phyloP scores from a whole-genome alignment of 2,888 invertebrate genomes.

The Mactromeris polynyma region DNA sequence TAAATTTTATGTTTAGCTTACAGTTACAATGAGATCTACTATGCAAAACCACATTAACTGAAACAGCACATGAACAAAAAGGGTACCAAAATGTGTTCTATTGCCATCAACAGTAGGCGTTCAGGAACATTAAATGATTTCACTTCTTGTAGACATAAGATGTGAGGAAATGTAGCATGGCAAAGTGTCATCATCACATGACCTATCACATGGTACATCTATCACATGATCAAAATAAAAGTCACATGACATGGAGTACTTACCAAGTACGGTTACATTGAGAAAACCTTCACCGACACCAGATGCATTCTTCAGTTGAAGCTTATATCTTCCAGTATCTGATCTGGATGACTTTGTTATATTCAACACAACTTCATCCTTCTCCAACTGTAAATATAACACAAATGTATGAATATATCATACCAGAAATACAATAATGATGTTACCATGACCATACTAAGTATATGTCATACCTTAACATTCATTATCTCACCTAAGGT shows the following conservation, averaged over 20 bases:
- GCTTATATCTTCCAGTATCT: slow-evolving; percentile 96
- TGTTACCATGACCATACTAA: not conserved
- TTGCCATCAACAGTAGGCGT: too few relatives aligned
- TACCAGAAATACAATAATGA: not conserved
- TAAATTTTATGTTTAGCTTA: too few relatives aligned
- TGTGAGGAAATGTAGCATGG: too few relatives aligned
- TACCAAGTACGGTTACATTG: slow-evolving; percentile 95
- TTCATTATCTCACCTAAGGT: too few relatives aligned
- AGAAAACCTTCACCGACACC: slow-evolving; percentile 98
- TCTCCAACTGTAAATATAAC: slow-evolving; percentile 87
- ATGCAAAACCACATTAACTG: too few relatives aligned
- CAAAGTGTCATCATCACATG: not conserved
- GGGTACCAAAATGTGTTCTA: too few relatives aligned
- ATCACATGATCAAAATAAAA: not conserved
- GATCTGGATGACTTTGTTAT: slow-evolving; percentile 96
- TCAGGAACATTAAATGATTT: too few relatives aligned
- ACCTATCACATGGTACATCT: not conserved
- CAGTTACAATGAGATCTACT: too few relatives aligned
- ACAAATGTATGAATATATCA: not conserved
- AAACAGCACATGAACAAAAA: too few relatives aligned
- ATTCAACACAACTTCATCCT: slow-evolving; percentile 96
- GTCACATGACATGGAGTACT: slow-evolving; percentile 65
- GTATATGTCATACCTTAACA: not conserved
- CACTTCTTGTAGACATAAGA: too few relatives aligned
- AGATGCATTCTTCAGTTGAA: slow-evolving; percentile 96